These are phyloP conservation scores for Eristalis tenax DNA, from an alignment of 2,888 invertebrate genomes.

Conservation along the genomic window DNA sequence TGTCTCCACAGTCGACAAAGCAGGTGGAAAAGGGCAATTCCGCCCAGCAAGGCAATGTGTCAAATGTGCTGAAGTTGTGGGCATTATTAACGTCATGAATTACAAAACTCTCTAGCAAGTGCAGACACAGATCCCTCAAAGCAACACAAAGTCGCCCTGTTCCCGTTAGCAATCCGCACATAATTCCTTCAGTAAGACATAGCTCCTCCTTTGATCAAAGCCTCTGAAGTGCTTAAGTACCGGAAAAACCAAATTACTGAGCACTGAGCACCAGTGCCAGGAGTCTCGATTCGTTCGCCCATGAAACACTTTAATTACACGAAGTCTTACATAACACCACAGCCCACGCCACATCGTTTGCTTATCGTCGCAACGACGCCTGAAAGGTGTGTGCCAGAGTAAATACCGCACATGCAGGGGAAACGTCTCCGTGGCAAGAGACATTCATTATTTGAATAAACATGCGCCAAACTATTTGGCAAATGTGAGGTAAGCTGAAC, in stretches of 20 bases:
- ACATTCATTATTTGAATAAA: constrained; percentile 20
- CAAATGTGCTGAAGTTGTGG: not conserved
- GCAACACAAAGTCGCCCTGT: not conserved
- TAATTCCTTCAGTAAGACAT: not conserved
- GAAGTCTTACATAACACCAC: not conserved
- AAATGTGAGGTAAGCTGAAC: not conserved
- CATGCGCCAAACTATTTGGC: constrained; percentile 26
- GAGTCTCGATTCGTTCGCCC: not conserved
- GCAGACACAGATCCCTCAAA: not conserved
- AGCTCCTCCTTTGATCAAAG: not conserved
- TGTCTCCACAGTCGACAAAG: too few relatives aligned
- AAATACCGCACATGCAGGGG: not conserved
- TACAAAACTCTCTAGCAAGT: too few relatives aligned
- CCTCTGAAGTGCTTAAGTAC: not conserved
- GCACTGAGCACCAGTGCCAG: not conserved
- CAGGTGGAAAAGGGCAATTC: too few relatives aligned
- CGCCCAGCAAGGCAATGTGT: not conserved
- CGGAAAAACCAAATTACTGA: not conserved
- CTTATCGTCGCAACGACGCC: not conserved
- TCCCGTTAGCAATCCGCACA: not conserved
- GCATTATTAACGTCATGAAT: not conserved
- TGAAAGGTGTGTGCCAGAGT: not conserved
- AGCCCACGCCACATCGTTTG: not conserved
- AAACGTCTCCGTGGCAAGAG: not conserved
- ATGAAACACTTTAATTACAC: not conserved